phyloP scores from a whole-genome alignment of 2,113 vertebrate species.

The Dermatemys mawii region DNA sequence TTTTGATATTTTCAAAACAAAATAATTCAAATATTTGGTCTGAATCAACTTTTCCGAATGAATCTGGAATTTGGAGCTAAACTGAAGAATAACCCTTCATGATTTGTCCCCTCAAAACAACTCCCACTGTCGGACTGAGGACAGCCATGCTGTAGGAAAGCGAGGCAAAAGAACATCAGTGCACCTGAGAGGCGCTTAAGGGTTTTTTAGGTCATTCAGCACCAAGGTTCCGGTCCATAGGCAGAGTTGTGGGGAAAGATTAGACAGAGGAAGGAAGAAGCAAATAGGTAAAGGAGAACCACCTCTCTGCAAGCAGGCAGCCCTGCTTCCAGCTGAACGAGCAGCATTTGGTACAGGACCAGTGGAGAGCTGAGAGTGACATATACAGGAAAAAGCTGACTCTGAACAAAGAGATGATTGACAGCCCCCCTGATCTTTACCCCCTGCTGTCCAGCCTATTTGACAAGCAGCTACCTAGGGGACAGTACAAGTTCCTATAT shows the following conservation, averaged over 20 bases:
- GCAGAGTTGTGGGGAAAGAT: background rate
- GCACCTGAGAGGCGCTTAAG: background rate
- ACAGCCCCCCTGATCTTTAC: background rate
- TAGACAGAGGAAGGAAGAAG: background rate
- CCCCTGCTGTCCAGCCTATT: background rate
- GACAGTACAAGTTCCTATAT: background rate
- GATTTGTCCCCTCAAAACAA: background rate
- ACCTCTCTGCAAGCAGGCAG: background rate
- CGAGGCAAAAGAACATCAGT: fast-evolving
- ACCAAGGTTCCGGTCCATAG: background rate
- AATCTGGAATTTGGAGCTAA: background rate
- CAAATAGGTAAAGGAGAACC: background rate
- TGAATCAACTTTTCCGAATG: background rate
- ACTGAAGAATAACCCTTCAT: background rate
- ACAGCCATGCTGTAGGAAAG: background rate
- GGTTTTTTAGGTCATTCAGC: background rate
- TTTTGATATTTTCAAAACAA: background rate
- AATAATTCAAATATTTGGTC: background rate
- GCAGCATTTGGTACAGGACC: background rate
- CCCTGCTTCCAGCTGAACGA: background rate
- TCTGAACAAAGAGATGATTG: background rate
- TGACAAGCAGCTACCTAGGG: background rate
- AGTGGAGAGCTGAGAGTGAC: background rate
- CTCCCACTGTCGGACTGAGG: background rate
- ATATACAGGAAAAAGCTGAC: background rate